Evolutionary conservation across 2,113 vertebrate species (phyloP), one percentile per base, ranked within the genome.

Genomic region (Eonycteris spelaea): DNA sequence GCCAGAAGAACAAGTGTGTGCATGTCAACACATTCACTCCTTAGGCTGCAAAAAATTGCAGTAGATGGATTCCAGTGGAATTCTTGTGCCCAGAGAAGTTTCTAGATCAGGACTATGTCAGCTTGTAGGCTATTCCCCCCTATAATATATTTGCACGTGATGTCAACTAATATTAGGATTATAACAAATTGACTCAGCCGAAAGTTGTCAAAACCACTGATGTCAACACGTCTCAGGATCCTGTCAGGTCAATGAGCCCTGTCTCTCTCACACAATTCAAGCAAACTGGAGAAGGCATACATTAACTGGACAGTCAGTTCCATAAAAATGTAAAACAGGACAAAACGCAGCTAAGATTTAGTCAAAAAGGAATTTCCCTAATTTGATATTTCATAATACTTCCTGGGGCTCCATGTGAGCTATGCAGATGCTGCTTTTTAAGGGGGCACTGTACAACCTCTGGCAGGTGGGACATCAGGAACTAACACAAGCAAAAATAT

Each of bases 161-260:
- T 98, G 92, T 91, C 97, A 97, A 70, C 18, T 97, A 82, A 15
- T 86, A 97, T 97, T 94, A 98, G 73, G 28, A 59, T 48, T 43
- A 0, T 71, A 93, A 75, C 35, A 68, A 97, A 92, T 14, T 21
- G 79, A 40, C 43, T 79, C 33, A 82, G 65, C 67, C 86, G 48
- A 65, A 92, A 91, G 74, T 70, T 8, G 61, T 90, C 95, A 75
- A 73, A 74, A 15, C 18, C 28, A 65, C 35, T 85, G 19, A 93
- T 57, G 92, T 73, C 0, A 0, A 95, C 94, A 67, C 16, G 85
- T 61, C 51, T 48, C 45, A 90, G 67, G 26, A 80, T 93, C 21
- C 48, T 70, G 59, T 67, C 87, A 89, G 11, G 22, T 51, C 1
- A 0, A 18, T 30, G 83, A 89, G 40, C 40, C 38, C 79, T 61